Evolutionary conservation across 64 coral and sea anemone genomes (phyloP).

Genomic region (Montipora capricornis): DNA sequence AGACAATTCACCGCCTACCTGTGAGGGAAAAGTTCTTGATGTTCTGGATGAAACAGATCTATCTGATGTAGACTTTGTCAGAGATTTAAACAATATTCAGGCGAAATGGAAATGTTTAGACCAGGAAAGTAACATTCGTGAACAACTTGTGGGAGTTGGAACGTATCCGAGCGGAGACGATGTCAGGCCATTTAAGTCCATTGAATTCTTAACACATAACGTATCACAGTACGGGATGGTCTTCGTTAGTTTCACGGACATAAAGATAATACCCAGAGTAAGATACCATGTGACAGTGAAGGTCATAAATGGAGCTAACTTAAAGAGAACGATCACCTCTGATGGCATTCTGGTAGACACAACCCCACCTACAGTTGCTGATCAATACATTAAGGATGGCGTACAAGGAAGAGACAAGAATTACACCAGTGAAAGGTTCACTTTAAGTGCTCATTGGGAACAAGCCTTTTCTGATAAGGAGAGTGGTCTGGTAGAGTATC

Average conservation of each 20-base stretch:
- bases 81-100: constrained; percentile 32
- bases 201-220: background rate
- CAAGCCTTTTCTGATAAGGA: constrained; percentile 86
- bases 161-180: too few relatives aligned
- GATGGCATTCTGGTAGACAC: constrained; percentile 92
- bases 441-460: constrained; percentile 82
- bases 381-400: constrained; percentile 83
- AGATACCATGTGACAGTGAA: constrained; percentile 84
- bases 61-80: constrained; percentile 83
- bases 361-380: constrained; percentile 69
- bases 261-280: constrained; percentile 63
- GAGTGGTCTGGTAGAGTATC: constrained; percentile 73
- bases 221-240: constrained; percentile 24
- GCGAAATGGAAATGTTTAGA: too few relatives aligned
- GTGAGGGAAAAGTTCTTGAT: constrained; percentile 60
- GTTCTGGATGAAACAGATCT: constrained; percentile 45
- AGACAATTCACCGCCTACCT: constrained; percentile 72
- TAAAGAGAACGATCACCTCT: constrained; percentile 62
- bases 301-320: constrained; percentile 79
- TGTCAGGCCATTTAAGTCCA: constrained; percentile 38
- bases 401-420: constrained; percentile 69
- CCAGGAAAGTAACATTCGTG: too few relatives aligned
- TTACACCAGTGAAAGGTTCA: constrained; percentile 53
- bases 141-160: too few relatives aligned
- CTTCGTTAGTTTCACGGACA: constrained; percentile 40